phyloP scores from a whole-genome alignment of 2,113 vertebrate genomes.

The Cairina moschata region DNA sequence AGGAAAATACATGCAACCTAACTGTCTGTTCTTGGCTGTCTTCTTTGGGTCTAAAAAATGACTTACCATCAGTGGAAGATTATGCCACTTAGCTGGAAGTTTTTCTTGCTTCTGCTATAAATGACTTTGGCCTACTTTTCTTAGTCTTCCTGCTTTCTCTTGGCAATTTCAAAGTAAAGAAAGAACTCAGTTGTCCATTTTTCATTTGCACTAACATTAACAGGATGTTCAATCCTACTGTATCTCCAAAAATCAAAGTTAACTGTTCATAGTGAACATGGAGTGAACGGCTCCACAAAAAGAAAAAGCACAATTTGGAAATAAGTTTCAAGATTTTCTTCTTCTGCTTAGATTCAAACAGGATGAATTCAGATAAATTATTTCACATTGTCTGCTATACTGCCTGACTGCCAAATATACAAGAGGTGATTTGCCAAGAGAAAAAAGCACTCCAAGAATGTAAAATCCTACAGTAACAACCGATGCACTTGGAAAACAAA shows the following conservation, averaged over 20 bases:
- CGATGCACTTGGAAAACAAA: neutral
- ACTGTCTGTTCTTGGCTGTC: neutral
- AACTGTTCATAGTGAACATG: neutral
- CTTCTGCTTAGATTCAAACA: neutral
- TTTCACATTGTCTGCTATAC: neutral
- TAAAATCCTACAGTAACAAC: neutral
- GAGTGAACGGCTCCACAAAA: neutral
- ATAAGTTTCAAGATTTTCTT: neutral
- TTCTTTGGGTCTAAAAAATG: neutral
- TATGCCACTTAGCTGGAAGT: neutral
- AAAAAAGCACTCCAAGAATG: slow-evolving; percentile 8
- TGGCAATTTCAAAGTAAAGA: neutral
- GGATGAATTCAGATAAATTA: neutral
- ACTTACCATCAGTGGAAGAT: neutral
- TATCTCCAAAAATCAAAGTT: neutral
- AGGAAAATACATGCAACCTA: slow-evolving; percentile 39
- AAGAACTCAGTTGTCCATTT: neutral
- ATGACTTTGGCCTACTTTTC: neutral
- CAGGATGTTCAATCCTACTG: neutral
- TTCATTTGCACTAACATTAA: neutral
- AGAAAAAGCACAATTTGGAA: neutral
- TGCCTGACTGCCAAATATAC: neutral
- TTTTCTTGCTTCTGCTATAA: neutral
- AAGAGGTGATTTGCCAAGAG: slow-evolving; percentile 12
- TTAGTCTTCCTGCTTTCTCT: neutral